Evolutionary conservation across 2,113 vertebrate species (phyloP), one percentile per base, ranked within the genome.

Genomic region (Notothenia coriiceps): DNA sequence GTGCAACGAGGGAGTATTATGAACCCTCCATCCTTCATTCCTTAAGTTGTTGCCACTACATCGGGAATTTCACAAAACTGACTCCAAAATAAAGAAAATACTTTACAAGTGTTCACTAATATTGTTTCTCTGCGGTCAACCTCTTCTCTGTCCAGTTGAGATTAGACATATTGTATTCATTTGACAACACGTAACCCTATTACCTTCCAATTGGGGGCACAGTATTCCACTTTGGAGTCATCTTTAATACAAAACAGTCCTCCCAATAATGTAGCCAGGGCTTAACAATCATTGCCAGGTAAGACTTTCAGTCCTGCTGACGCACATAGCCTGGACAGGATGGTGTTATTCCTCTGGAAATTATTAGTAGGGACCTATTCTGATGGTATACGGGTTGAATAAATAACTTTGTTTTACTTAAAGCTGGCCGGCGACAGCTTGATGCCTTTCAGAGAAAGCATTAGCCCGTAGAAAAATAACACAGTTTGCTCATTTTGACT

Each of bases 311-410:
- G 62, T 65, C 69, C 52, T 18, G 65, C 66, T 74, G 81, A 81
- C 55, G 6, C 46, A 84, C 64, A 44, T 13, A 69, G 52, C 20
- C 13, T 55, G 61, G 75, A 59, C 65, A 62, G 60, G 40, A 54
- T 72, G 72, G 50, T 50, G 20, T 77, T 59, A 73, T 78, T 75
- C 69, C 33, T 4, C 61, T 91, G 90, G 88, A 89, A 92, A 88
- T 20, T 79, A 54, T 90, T 73, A 82, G 47, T 2, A 56, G 46
- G 33, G 72, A 77, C 55, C 74, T 62, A 14, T 63, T 43, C 35
- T 77, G 57, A 82, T 85, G 74, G 51, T 78, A 50, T 47, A 77
- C 65, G 82, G 78, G 83, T 90, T 83, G 70, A 83, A 82, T 75
- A 67, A 87, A 89, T 85, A 82, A 77, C 18, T 72, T 79, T 6